Evolutionary conservation across 92 coral and sea anemone genomes (phyloP).

Genomic region (Parazoanthus atlanticus): DNA sequence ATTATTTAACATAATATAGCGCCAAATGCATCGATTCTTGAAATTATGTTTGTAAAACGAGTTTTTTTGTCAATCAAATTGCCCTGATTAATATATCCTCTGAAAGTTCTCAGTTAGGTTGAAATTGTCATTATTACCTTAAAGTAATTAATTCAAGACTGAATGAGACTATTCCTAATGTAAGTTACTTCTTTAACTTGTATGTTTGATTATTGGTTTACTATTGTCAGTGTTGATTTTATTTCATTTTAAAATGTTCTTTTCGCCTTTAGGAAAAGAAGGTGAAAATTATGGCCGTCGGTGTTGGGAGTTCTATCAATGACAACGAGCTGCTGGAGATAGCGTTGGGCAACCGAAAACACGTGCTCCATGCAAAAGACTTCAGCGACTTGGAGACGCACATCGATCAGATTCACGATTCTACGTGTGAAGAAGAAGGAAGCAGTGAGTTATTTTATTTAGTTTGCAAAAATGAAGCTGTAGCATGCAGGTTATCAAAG

Average conservation of each 20-base stretch:
- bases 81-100: no score
- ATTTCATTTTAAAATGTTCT: background rate
- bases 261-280: conserved; percentile 2
- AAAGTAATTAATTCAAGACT: no score
- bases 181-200: no score
- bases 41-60: no score
- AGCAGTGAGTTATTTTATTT: background rate
- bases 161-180: no score
- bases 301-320: conserved; percentile 31
- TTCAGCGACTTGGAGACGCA: conserved; percentile 39
- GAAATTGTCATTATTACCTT: no score
- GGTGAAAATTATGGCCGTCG: conserved; percentile 36
- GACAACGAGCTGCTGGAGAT: conserved; percentile 30
- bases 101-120: no score
- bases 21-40: no score
- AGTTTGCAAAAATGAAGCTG: background rate
- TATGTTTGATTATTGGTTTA: no score
- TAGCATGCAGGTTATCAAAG: no score
- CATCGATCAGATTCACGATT: conserved; percentile 36
- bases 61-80: no score
- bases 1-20: no score
- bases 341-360: conserved; percentile 32
- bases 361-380: conserved; percentile 37
- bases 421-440: conserved; percentile 16
- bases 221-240: background rate